Percentiles rank a stretch among this genome's conserved stretches.
Conservation (phyloP, 2,113 vertebrate genomes). For the Lates calcarifer region DNA sequence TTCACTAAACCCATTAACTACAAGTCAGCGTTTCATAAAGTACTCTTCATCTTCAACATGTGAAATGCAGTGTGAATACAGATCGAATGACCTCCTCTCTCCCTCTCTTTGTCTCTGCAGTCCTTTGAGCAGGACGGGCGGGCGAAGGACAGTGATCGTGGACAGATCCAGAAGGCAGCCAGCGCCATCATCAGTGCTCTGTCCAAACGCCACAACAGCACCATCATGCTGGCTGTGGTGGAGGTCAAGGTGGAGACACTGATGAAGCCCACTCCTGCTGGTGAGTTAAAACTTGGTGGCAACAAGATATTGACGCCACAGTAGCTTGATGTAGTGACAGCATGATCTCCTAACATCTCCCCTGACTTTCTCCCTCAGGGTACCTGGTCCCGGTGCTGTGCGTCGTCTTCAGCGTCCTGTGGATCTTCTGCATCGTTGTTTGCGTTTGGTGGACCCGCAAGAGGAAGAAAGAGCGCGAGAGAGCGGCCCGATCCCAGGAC, state of each 20-base stretch:
- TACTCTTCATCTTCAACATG: no score
- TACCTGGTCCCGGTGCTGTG: conserved; percentile 91
- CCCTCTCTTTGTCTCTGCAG: conserved; percentile 67
- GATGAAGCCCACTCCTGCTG: conserved; percentile 80
- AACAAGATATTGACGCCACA: no score
- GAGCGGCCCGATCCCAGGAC: conserved; percentile 84
- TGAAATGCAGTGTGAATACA: not conserved
- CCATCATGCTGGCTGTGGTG: conserved; percentile 89
- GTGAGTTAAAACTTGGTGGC: conserved; percentile 77
- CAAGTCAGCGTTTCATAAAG: not conserved
- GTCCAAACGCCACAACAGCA: conserved; percentile 93
- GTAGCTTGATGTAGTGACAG: no score
- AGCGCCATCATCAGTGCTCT: conserved; percentile 89
- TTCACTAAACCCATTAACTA: not conserved
- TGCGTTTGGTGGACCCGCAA: conserved; percentile 95
- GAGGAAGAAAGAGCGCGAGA: conserved; percentile 92
- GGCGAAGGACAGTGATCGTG: conserved; percentile 84
- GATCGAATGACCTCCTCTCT: not conserved
- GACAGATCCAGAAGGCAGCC: conserved; percentile 89
- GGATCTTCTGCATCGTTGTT: conserved; percentile 90
- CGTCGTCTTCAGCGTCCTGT: conserved; percentile 90
- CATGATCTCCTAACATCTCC: not conserved
- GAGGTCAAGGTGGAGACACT: conserved; percentile 93
- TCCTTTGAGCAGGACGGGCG: conserved; percentile 88
- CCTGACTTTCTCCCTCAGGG: conserved; percentile 72